Evolutionary conservation across 2,113 vertebrate species (phyloP).

Genomic region (Casuarius casuarius): DNA sequence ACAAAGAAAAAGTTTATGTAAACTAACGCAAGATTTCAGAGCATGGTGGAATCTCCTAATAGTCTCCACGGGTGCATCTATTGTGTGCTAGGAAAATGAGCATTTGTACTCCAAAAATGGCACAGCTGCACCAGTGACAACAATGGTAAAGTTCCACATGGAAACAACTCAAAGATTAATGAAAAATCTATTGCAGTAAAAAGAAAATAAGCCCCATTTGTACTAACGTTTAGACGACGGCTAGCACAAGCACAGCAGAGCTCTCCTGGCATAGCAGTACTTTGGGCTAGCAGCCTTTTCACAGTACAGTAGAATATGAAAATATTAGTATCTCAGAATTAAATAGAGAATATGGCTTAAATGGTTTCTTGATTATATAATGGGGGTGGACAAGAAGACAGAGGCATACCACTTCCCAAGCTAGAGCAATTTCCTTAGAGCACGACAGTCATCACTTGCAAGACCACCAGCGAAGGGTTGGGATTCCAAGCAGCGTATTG

Average conservation of each 20-base stretch:
- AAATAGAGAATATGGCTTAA: constrained; percentile 4
- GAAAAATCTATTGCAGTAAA: background rate
- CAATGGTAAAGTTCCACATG: background rate
- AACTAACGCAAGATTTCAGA: background rate
- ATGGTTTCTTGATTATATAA: background rate
- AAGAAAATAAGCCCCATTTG: background rate
- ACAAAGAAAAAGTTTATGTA: constrained; percentile 1
- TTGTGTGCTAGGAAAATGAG: background rate
- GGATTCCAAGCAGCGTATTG: background rate
- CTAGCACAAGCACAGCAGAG: background rate
- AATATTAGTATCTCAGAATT: background rate
- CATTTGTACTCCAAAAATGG: background rate
- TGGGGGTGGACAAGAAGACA: background rate
- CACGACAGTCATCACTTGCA: background rate
- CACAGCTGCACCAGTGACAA: constrained; percentile 16
- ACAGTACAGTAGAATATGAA: background rate
- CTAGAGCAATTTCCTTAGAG: background rate
- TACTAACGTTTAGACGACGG: background rate
- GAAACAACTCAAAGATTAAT: background rate
- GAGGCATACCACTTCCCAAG: background rate
- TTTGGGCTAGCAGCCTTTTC: background rate
- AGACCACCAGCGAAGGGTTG: background rate
- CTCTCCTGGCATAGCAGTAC: background rate
- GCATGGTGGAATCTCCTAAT: background rate
- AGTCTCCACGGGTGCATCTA: background rate